phyloP scores from a whole-genome alignment of 2,113 vertebrate species.

The Tychaedon coryphoeus region DNA sequence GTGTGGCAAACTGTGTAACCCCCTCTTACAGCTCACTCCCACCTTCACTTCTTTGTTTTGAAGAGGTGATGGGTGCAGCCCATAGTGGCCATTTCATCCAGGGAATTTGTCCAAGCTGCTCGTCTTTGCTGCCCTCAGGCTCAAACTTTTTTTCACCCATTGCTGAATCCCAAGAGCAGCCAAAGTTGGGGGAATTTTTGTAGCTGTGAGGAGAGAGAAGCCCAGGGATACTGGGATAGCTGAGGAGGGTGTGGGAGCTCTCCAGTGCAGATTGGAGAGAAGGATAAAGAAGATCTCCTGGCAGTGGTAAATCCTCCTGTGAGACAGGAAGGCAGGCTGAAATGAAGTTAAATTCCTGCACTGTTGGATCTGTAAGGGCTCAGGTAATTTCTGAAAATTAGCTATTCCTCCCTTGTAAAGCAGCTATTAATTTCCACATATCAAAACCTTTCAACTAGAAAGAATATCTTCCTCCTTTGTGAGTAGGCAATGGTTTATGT shows the following conservation, averaged over 20 bases:
- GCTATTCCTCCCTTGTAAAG: neutral
- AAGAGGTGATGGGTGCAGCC: neutral
- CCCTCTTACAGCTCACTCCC: neutral
- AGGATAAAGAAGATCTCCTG: neutral
- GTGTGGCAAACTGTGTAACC: fast-evolving
- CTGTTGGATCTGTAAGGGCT: neutral
- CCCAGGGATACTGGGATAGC: fast-evolving
- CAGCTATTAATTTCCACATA: neutral
- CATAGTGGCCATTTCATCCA: fast-evolving
- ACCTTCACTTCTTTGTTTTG: neutral
- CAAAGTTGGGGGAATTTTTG: neutral
- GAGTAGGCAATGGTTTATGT: neutral
- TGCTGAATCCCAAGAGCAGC: neutral
- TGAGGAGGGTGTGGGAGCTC: neutral
- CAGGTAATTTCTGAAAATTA: neutral
- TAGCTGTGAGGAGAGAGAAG: neutral
- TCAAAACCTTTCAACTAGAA: neutral
- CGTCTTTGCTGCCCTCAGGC: neutral
- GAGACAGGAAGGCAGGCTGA: neutral
- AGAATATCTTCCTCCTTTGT: neutral
- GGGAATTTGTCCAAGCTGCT: neutral
- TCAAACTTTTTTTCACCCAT: neutral
- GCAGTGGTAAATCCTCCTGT: neutral
- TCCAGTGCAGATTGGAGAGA: neutral
- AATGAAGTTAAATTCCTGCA: neutral